Evolutionary conservation across 2,113 vertebrate genomes (phyloP).

Genomic region (Bos indicus): DNA sequence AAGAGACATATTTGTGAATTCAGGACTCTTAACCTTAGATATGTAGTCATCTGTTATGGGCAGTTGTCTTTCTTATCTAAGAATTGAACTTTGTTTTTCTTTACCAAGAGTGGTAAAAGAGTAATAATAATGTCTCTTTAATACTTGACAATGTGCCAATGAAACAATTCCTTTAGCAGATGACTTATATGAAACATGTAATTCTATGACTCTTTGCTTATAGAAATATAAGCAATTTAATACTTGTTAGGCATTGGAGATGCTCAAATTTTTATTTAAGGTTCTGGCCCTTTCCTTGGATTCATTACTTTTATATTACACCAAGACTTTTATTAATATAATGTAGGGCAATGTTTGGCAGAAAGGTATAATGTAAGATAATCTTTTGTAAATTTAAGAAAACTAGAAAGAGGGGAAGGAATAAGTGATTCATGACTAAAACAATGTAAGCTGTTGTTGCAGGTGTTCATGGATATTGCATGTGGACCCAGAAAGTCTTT

Average conservation of each 20-base stretch:
- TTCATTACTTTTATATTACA: conserved; percentile 26
- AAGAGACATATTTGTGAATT: not conserved
- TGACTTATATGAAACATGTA: not conserved
- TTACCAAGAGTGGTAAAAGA: not conserved
- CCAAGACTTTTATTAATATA: conserved; percentile 15
- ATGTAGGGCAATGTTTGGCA: not conserved
- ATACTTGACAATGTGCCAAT: not conserved
- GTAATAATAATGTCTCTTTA: not conserved
- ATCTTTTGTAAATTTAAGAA: not conserved
- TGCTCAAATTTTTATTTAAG: conserved; percentile 9
- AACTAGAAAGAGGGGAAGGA: not conserved
- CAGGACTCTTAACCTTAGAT: not conserved
- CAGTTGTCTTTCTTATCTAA: not conserved
- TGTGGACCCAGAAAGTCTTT: not conserved
- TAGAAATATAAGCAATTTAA: not conserved
- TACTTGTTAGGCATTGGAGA: not conserved
- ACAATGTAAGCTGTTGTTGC: not conserved
- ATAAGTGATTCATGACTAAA: not conserved
- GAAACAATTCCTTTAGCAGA: not conserved
- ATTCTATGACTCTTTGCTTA: not conserved
- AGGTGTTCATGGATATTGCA: not conserved
- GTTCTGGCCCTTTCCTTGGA: not conserved
- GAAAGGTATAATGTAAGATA: conserved; percentile 22
- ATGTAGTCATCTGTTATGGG: not conserved
- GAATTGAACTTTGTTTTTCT: not conserved